phyloP scores from a whole-genome alignment of 1,140 invertebrate genomes.

The Drosophila cardini region DNA sequence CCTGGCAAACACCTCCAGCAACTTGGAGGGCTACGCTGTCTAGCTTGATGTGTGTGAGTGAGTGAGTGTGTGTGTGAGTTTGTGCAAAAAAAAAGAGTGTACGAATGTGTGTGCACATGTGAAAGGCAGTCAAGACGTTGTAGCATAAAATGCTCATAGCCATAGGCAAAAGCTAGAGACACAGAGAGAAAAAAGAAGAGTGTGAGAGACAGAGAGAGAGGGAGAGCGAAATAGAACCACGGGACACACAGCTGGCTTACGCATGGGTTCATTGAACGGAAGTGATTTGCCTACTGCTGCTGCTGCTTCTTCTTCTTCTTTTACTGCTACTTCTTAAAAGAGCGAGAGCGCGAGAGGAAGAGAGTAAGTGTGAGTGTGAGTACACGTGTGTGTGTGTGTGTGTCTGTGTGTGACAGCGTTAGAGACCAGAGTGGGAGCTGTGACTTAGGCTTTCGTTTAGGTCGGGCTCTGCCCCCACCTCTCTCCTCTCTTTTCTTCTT shows the following conservation, averaged over 20 bases:
- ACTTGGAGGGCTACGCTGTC: constrained; percentile 19
- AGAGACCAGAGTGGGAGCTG: constrained; percentile 37
- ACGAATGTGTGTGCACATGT: constrained; percentile 9
- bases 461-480: constrained; percentile 5
- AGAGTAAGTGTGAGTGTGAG: background rate
- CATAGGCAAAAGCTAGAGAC: constrained; percentile 26
- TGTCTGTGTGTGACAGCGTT: constrained; percentile 5
- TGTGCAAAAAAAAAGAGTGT: constrained; percentile 3
- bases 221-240: constrained; percentile 27
- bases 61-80: constrained; percentile 3
- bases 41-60: constrained; percentile 14
- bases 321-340: constrained; percentile 14
- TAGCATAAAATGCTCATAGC: constrained; percentile 43
- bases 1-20: constrained; percentile 19
- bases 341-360: constrained; percentile 1
- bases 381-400: constrained; percentile 8
- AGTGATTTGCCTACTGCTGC: constrained; percentile 77
- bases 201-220: constrained; percentile 25
- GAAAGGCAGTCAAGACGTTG: constrained; percentile 41
- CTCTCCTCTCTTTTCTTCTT: constrained; percentile 29
- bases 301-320: constrained; percentile 5
- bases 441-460: constrained; percentile 54
- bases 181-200: constrained; percentile 16
- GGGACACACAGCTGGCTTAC: constrained; percentile 69
- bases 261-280: constrained; percentile 83